Base-by-base conservation (phyloP, 2,113 vertebrate genomes). In the Varanus salvator region DNA sequence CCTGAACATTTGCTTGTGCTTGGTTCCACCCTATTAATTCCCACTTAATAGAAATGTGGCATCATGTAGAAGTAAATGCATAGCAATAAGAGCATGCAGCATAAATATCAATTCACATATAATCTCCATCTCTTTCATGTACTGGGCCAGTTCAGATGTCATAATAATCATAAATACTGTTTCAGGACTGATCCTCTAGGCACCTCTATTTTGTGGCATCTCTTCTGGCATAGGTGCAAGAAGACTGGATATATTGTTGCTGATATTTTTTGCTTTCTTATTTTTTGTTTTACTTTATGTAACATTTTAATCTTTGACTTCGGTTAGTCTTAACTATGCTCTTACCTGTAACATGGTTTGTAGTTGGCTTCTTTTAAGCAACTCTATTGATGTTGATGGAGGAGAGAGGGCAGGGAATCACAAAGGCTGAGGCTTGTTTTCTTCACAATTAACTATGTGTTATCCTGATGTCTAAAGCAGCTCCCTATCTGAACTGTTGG, bases 11-110 rank as follows among this genome's bases (percentile, higher is more conserved):
- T 76, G 54, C 71, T 60, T 66, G 23, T 84, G 80, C n/a, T 77
- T 52, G 21, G 44, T 84, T 89, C 81, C 44, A 38, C 14, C 50
- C 44, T 78, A 38, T 87, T 64, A 74, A 76, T 89, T 89, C n/a
- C 29, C 23, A 31, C 29, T 78, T 77, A 77, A 84, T 68, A 38
- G 4, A 14, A 68, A 66, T 69, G 64, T 69, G 60, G 52, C 44
- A 80, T 29, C 44, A 80, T 50, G 34, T 44, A 34, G 52, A 38
- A 78, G 44, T 64, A 77, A 44, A 52, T 78, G 27, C 25, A 48
- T 15, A 54, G 64, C 21, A 89, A 77, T 84, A 76, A 52, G 44
- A 48, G 25, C 8, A 48, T 34, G 31, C 17, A 85, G 50, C 48
- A 25, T 31, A 80, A 31, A 27, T 12, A 29, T 48, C 21, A 29